Base-by-base conservation (phyloP, 2,113 vertebrate genomes). In the Chunga burmeisteri region DNA sequence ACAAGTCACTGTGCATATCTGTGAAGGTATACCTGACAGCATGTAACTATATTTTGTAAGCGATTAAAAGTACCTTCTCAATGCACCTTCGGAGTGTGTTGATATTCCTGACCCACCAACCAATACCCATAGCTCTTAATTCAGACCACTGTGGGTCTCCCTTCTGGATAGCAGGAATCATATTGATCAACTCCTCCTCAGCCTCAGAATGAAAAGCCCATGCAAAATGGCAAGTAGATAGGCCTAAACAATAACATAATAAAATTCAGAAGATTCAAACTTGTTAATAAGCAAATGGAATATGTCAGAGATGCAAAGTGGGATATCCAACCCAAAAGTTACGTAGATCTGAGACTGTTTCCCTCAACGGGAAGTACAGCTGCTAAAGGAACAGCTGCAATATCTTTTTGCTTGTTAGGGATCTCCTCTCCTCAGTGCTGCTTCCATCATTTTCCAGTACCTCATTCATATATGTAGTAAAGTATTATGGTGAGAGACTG, bases 161-260 rank as follows among this genome's bases (percentile, higher is more conserved):
- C 96, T 99, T 98, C 97, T 99, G 99, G 98, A 99, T 99, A 65
- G 99, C 99, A 14, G 99, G 99, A 95, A 99, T 99, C 99, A 99
- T 99, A 97, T 99, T 99, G 93, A 99, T 98, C 97, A 99, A 82
- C 97, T 99, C 99, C 92, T 99, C 99, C 86, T 99, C 99, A 5
- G 99, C 99, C 95, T 99, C 99, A 2, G 99, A 99, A 96, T 99
- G 99, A 98, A 99, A 99, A 72, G 99, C 99, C 99, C 99, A 99
- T 11, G 99, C 99, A 98, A 99, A 99, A 98, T 99, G 99, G 96
- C 99, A 99, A 0, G 99, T 99, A 36, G 99, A 99, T 23, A 99
- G 97, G 56, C 99, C 99, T 99, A 95, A 77, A 96, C 22, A 82
- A 50, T 42, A 86, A 94, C 23, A 85, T 6, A 89, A 70, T 17